Percentiles rank a stretch among this genome's conserved stretches.
Evolutionary conservation across 2,797 vertebrate species (phyloP).

Genomic region (Lepilemur septentrionalis): DNA sequence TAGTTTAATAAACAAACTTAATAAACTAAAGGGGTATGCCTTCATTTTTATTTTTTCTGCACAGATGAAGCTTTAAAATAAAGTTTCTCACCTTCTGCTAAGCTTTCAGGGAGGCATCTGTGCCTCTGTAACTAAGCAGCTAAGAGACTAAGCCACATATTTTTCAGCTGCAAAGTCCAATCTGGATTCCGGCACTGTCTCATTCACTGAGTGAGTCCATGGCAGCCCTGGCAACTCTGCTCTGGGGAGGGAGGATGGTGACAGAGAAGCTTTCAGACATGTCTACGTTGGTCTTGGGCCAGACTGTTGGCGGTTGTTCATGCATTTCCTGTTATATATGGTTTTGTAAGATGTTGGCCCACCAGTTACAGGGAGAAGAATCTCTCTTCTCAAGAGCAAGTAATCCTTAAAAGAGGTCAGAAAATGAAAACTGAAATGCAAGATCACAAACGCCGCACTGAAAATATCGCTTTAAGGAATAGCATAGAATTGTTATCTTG

Average conservation of each 20-base stretch:
- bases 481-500: not conserved
- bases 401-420: not conserved
- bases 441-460: not conserved
- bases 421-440: not conserved
- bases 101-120: slow-evolving; percentile 49
- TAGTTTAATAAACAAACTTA: slow-evolving; percentile 26
- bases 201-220: not conserved
- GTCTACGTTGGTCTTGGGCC: not conserved
- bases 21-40: not conserved
- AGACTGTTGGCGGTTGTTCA: not conserved
- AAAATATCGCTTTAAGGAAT: not conserved
- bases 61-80: slow-evolving; percentile 61
- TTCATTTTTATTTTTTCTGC: not conserved
- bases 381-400: not conserved
- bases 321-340: not conserved
- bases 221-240: not conserved
- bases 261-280: not conserved
- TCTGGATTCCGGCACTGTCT: not conserved
- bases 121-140: slow-evolving; percentile 54
- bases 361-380: too few species aligned
- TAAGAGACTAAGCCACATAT: slow-evolving; percentile 48
- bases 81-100: slow-evolving; percentile 56
- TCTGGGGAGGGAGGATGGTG: not conserved
- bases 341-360: not conserved
- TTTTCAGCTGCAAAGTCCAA: not conserved